phyloP scores from a whole-genome alignment of 2,113 vertebrate species.

The Lontra canadensis region DNA sequence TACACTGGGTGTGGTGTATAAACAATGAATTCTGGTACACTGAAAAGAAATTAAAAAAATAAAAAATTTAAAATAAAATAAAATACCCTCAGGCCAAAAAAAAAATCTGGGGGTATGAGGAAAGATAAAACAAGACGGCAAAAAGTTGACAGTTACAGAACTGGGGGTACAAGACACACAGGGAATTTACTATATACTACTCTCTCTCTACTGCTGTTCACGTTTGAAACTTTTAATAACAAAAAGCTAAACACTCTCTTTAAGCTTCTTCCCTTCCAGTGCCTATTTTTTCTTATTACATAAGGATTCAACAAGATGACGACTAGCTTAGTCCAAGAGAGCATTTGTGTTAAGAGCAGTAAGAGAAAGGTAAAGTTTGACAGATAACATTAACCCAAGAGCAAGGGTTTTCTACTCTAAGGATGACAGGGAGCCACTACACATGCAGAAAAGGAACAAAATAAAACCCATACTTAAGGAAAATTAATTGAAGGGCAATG shows the following conservation, averaged over 20 bases:
- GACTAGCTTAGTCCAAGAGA: background rate
- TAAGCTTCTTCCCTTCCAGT: background rate
- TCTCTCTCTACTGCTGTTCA: background rate
- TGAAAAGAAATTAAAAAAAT: no score
- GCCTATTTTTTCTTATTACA: background rate
- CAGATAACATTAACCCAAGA: constrained; percentile 43
- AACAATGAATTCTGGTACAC: no score
- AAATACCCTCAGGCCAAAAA: background rate
- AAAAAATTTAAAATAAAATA: background rate
- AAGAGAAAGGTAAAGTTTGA: constrained; percentile 14
- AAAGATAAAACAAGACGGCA: background rate
- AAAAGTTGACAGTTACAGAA: background rate
- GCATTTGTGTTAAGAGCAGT: constrained; percentile 22
- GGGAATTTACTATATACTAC: background rate
- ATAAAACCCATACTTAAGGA: background rate
- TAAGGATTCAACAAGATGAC: constrained; percentile 28
- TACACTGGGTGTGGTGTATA: no score
- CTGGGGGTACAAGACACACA: background rate
- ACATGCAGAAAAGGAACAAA: constrained; percentile 50
- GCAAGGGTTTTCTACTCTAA: constrained; percentile 28
- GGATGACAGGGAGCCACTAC: constrained; percentile 5
- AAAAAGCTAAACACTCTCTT: constrained; percentile 21
- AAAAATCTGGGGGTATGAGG: accelerated
- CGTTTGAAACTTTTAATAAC: constrained; percentile 34
- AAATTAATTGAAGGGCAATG: background rate